A percentile compares a stretch with the other conserved stretches of the same genome.
phyloP scores from a whole-genome alignment of 2,797 vertebrate genomes.

The Emydoidea blandingii region DNA sequence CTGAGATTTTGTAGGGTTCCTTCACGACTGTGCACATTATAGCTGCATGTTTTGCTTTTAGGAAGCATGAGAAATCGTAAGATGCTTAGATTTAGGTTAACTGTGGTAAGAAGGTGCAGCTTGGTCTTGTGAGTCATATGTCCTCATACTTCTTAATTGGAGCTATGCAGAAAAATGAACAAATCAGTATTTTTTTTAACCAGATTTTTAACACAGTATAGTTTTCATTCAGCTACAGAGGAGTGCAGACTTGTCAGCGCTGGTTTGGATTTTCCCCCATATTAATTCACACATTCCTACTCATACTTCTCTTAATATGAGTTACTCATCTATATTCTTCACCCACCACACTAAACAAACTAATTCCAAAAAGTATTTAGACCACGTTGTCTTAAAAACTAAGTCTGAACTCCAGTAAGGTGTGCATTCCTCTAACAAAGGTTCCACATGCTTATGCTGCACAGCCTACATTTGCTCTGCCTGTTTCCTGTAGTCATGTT shows the following conservation, averaged over 20 bases:
- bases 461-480: neutral
- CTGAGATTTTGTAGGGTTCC: neutral
- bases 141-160: neutral
- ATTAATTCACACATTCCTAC: neutral
- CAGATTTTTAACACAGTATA: neutral
- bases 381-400: neutral
- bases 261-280: neutral
- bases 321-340: neutral
- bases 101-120: neutral
- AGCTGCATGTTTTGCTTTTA: conserved; percentile 48
- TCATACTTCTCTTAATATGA: neutral
- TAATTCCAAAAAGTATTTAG: neutral
- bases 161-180: neutral
- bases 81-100: conserved; percentile 60
- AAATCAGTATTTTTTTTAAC: neutral
- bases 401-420: neutral
- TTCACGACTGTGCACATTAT: neutral
- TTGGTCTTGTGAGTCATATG: neutral
- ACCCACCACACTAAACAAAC: neutral
- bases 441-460: neutral
- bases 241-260: neutral
- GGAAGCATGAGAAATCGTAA: conserved; percentile 38
- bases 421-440: neutral
- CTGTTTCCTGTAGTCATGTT: neutral
- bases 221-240: neutral